phyloP scores from a whole-genome alignment of 2,888 invertebrate genomes.

The Mantis religiosa region DNA sequence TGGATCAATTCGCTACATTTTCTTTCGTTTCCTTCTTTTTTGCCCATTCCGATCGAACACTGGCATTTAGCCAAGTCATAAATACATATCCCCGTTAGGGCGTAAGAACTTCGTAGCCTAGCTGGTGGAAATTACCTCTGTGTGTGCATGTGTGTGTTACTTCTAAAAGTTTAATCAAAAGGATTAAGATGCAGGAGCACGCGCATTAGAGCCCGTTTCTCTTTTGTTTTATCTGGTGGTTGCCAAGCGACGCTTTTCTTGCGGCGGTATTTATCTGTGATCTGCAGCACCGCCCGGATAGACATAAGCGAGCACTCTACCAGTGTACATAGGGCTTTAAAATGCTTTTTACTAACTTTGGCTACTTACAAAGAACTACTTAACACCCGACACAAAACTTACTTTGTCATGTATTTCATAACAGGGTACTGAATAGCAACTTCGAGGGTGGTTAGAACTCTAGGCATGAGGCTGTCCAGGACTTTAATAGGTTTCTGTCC shows the following conservation, averaged over 20 bases:
- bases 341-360: background rate
- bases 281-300: background rate
- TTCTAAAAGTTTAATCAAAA: slow-evolving; percentile 15
- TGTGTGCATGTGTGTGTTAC: background rate
- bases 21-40: background rate
- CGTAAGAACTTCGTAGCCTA: background rate
- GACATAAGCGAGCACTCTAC: background rate
- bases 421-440: background rate
- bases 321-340: background rate
- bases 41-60: background rate
- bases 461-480: background rate
- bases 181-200: slow-evolving; percentile 12
- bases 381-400: background rate
- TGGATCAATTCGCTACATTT: background rate
- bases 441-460: background rate
- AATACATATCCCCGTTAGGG: background rate
- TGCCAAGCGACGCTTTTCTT: background rate
- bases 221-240: background rate
- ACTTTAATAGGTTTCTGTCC: background rate
- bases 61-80: background rate
- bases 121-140: background rate
- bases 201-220: background rate
- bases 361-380: background rate
- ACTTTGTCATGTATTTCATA: background rate
- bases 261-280: background rate